Percentiles rank a stretch among this genome's conserved stretches.
These are phyloP conservation scores for Promerops cafer DNA, from an alignment of 2,113 vertebrate genomes.

Conservation along the genomic window DNA sequence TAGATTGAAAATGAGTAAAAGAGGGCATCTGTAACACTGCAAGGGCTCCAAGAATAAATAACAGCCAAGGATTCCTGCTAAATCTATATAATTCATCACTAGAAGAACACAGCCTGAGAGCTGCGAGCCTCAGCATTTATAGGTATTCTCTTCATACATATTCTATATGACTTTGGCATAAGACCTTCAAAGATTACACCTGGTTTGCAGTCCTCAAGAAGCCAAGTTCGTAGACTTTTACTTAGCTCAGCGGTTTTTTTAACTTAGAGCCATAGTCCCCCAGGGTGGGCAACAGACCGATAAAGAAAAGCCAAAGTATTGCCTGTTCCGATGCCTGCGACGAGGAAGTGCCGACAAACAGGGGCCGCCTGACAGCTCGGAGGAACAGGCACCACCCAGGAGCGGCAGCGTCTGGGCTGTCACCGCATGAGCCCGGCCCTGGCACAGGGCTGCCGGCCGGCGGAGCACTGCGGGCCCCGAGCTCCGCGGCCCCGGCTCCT, in stretches of 20 bases:
- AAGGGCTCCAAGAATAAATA: background rate
- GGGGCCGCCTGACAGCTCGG: background rate
- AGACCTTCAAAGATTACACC: background rate
- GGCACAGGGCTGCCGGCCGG: background rate
- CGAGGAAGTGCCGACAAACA: rapidly evolving
- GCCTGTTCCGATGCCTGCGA: rapidly evolving
- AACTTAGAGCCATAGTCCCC: background rate
- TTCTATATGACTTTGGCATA: rapidly evolving
- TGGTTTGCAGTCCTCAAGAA: background rate
- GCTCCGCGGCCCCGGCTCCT: background rate
- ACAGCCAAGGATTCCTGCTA: background rate
- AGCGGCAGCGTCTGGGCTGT: background rate
- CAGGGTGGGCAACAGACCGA: rapidly evolving
- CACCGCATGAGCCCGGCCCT: rapidly evolving
- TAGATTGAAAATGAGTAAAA: background rate
- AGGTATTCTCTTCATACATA: background rate
- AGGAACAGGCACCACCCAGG: rapidly evolving
- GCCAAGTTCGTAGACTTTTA: rapidly evolving
- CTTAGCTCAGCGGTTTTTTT: rapidly evolving
- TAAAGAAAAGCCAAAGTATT: background rate
- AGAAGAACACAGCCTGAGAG: background rate
- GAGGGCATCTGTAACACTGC: background rate
- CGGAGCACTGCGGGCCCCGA: background rate
- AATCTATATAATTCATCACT: background rate
- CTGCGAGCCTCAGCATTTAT: background rate